Evolutionary conservation across 2,113 vertebrate species (phyloP).

Genomic region (Mustela nigripes): DNA sequence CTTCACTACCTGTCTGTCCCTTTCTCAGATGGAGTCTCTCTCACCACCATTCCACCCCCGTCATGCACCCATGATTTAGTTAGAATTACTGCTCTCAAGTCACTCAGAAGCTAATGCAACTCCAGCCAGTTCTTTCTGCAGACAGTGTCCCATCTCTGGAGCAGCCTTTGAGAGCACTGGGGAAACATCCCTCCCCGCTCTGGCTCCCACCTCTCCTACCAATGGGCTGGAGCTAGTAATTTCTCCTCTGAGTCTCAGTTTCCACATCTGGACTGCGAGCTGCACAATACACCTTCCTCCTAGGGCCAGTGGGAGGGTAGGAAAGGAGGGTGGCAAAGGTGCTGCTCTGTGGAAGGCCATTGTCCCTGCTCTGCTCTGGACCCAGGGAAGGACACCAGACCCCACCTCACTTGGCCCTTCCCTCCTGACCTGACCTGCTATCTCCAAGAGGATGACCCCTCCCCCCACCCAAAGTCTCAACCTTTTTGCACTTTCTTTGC

Average conservation of each 20-base stretch:
- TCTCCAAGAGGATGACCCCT: too few species aligned
- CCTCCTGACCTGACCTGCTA: not conserved
- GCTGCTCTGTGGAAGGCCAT: not conserved
- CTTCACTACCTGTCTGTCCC: too few species aligned
- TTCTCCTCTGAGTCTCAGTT: not conserved
- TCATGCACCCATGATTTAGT: not conserved
- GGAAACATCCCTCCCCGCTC: rapidly evolving
- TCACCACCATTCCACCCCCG: rapidly evolving
- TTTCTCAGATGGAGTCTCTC: rapidly evolving
- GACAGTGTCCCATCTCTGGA: not conserved
- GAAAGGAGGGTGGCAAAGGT: not conserved
- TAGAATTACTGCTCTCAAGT: not conserved
- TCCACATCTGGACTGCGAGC: not conserved
- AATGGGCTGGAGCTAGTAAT: not conserved
- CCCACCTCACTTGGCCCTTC: not conserved
- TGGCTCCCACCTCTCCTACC: too few species aligned
- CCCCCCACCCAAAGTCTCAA: rapidly evolving
- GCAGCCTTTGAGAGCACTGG: rapidly evolving
- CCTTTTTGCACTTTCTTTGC: rapidly evolving
- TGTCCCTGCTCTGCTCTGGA: not conserved
- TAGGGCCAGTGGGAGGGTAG: rapidly evolving
- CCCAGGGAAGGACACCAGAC: not conserved
- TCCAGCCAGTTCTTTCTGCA: not conserved
- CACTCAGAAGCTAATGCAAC: not conserved
- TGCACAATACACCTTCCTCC: not conserved